phyloP scores from a whole-genome alignment of 2,797 vertebrate species.

The Hipposideros larvatus region DNA sequence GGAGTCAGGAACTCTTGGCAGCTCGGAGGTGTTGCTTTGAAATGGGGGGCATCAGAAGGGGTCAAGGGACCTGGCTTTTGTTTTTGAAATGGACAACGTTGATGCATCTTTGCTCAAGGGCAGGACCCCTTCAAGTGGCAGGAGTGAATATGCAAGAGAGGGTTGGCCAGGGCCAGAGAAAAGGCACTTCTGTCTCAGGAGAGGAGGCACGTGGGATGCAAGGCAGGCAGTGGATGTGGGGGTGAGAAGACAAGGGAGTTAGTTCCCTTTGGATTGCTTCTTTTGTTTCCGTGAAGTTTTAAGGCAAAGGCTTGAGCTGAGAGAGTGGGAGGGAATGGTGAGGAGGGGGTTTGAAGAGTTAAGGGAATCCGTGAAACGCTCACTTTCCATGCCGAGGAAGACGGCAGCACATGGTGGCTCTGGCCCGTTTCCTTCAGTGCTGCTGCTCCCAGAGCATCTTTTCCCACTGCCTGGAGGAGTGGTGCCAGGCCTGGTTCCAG shows the following conservation, averaged over 20 bases:
- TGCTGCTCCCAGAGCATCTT: background rate
- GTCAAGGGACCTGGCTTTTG: background rate
- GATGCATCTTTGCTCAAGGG: background rate
- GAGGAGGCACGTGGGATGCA: background rate
- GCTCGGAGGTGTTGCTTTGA: background rate
- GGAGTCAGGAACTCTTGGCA: background rate
- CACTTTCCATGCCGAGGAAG: background rate
- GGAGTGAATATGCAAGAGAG: background rate
- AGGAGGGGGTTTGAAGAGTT: background rate
- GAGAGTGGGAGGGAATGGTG: background rate
- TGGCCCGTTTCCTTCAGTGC: background rate
- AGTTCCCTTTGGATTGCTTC: background rate
- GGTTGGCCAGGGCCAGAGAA: rapidly evolving
- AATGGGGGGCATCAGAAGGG: background rate
- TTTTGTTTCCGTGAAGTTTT: background rate
- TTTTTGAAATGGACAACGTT: background rate
- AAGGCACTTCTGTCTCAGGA: background rate
- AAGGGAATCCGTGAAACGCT: background rate
- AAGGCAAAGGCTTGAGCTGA: background rate
- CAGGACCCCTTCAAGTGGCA: background rate
- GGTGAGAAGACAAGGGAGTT: background rate
- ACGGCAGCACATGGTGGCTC: rapidly evolving
- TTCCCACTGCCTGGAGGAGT: background rate
- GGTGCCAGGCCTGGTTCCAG: background rate
- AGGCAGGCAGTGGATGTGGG: background rate